A percentile compares a stretch with the other conserved stretches of the same genome.
These are phyloP conservation scores for Penelope pileata DNA, from an alignment of 2,113 vertebrate species.

Conservation along the genomic window DNA sequence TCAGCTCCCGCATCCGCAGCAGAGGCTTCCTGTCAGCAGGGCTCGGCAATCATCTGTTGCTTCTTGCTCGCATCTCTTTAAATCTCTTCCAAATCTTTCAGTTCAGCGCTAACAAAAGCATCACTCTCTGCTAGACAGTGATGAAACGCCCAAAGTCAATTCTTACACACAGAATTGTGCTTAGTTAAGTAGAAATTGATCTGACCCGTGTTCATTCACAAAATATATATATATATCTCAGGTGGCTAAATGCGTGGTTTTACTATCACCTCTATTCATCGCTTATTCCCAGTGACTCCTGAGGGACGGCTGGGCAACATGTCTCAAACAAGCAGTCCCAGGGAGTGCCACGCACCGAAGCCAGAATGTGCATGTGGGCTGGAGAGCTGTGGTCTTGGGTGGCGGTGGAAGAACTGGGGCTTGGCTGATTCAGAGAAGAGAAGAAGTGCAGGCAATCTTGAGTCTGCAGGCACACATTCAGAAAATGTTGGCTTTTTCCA, in stretches of 20 bases:
- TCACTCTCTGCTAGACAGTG: not conserved
- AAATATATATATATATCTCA: not conserved
- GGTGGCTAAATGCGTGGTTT: not conserved
- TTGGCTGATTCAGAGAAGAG: not conserved
- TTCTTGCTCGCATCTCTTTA: not conserved
- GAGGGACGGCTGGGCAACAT: not conserved
- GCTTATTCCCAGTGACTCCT: not conserved
- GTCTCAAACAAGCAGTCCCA: not conserved
- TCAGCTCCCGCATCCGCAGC: not conserved
- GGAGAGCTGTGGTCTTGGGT: not conserved
- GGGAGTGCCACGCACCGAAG: not conserved
- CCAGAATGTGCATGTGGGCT: not conserved
- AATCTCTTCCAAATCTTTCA: not conserved
- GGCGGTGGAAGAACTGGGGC: not conserved
- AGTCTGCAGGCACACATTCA: not conserved
- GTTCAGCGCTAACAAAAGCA: not conserved
- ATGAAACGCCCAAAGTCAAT: not conserved
- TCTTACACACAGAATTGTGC: not conserved
- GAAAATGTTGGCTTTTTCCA: not conserved
- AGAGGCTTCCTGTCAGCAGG: not conserved
- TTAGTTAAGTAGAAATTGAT: not conserved
- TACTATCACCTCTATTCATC: not conserved
- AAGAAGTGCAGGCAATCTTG: not conserved
- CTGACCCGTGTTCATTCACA: not conserved
- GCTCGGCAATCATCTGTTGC: not conserved